Conservation (phyloP, 1,140 invertebrate species). For the Micrasema longulum region DNA sequence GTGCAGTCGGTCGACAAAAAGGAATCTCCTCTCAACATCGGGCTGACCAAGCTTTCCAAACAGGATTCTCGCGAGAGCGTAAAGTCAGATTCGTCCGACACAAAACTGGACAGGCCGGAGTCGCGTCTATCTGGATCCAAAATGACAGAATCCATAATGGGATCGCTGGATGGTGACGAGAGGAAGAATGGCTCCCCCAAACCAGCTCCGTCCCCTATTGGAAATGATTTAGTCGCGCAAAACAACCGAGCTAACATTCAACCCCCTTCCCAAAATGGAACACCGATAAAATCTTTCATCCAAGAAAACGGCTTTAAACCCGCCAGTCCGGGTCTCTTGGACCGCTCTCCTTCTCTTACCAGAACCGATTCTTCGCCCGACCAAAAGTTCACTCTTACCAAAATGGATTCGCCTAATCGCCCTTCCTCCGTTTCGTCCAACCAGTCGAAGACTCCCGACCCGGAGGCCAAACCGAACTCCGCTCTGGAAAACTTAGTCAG, state of each 20-base stretch:
- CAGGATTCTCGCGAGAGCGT: slow-evolving; percentile 62
- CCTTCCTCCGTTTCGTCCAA: slow-evolving; percentile 48
- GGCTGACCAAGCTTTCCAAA: slow-evolving; percentile 50
- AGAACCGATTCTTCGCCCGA: slow-evolving; percentile 67
- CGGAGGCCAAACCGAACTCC: slow-evolving; percentile 19
- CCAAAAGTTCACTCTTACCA: slow-evolving; percentile 42
- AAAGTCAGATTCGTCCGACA: slow-evolving; percentile 60
- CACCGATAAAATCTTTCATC: slow-evolving; percentile 40
- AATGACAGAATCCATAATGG: slow-evolving; percentile 67
- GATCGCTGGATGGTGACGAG: slow-evolving; percentile 58
- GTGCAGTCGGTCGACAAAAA: slow-evolving; percentile 49
- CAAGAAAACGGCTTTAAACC: slow-evolving; percentile 46
- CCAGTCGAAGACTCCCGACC: slow-evolving; percentile 49
- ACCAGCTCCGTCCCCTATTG: slow-evolving; percentile 55
- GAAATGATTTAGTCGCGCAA: slow-evolving; percentile 64
- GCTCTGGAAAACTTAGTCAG: slow-evolving; percentile 12
- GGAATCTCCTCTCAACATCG: slow-evolving; percentile 51
- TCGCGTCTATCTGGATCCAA: slow-evolving; percentile 63
- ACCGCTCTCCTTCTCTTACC: slow-evolving; percentile 66
- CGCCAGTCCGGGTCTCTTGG: slow-evolving; percentile 56
- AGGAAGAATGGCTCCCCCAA: slow-evolving; percentile 46
- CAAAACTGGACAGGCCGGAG: slow-evolving; percentile 62
- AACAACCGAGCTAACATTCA: slow-evolving; percentile 55
- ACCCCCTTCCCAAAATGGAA: slow-evolving; percentile 39
- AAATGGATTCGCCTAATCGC: slow-evolving; percentile 41